phyloP scores from a whole-genome alignment of 1,140 invertebrate genomes.

The Stegodyphus dumicola region DNA sequence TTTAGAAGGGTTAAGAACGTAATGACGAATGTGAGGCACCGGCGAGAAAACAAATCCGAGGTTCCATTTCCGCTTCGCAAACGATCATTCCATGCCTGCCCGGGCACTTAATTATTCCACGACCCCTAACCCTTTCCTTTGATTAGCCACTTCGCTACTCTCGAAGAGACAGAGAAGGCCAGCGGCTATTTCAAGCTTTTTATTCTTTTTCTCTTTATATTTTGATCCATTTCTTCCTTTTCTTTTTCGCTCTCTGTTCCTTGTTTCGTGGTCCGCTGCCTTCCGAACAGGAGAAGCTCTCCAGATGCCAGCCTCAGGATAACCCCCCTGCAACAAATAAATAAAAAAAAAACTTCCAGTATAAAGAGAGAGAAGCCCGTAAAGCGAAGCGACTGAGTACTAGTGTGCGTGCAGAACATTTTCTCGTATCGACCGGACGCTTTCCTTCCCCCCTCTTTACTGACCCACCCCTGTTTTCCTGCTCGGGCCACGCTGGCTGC shows the following conservation, averaged over 20 bases:
- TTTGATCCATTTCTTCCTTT: conserved; percentile 51
- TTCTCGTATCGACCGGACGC: conserved; percentile 53
- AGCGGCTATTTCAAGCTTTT: conserved; percentile 36
- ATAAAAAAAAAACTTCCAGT: conserved; percentile 42
- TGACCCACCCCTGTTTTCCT: background rate
- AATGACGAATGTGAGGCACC: too few species aligned
- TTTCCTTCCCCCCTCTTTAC: conserved; percentile 6
- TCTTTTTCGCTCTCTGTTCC: conserved; percentile 43
- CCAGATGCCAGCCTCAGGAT: conserved; percentile 53
- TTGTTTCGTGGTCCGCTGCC: conserved; percentile 59
- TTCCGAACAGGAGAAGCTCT: conserved; percentile 53
- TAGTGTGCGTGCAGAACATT: conserved; percentile 48
- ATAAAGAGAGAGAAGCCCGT: conserved; percentile 31
- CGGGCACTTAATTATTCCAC: conserved; percentile 37
- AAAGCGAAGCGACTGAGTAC: conserved; percentile 31
- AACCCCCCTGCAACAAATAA: conserved; percentile 38
- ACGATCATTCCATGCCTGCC: background rate
- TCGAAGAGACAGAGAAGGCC: conserved; percentile 17
- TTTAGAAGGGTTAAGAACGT: too few species aligned
- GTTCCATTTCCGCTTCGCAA: background rate
- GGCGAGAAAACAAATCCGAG: background rate
- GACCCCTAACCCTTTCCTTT: conserved; percentile 3
- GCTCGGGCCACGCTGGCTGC: conserved; percentile 20
- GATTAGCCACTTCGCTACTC: conserved; percentile 19
- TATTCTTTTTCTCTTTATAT: conserved; percentile 43